Percentiles rank a stretch among this genome's conserved stretches.
These are phyloP conservation scores for Corticium candelabrum DNA, from an alignment of 37 sponge, comb jelly and placozoan genomes.

Conservation along the genomic window DNA sequence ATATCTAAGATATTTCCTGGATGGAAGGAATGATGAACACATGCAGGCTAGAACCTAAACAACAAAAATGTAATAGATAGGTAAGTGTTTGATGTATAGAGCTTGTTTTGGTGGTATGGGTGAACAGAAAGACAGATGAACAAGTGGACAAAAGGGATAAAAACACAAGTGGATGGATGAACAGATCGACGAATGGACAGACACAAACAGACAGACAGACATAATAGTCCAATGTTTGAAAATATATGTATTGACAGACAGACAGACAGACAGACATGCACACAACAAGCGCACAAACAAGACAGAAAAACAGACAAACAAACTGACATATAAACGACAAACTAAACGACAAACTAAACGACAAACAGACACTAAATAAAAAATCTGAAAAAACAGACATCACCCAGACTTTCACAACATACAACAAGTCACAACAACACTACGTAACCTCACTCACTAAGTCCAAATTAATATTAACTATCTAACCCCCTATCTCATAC, in stretches of 20 bases:
- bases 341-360: not conserved
- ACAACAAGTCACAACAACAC: too few relatives aligned
- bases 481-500: too few relatives aligned
- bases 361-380: not conserved
- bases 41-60: conserved; percentile 66
- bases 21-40: conserved; percentile 68
- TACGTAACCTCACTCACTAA: too few relatives aligned
- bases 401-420: too few relatives aligned
- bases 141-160: too few relatives aligned
- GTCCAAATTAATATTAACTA: too few relatives aligned
- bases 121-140: not conserved
- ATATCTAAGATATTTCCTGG: conserved; percentile 72
- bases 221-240: too few relatives aligned
- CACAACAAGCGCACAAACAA: not conserved
- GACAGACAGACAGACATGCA: not conserved
- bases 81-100: not conserved
- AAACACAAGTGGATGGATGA: not conserved
- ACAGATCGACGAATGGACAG: not conserved
- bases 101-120: not conserved
- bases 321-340: not conserved
- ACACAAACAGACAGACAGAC: too few relatives aligned
- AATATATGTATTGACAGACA: too few relatives aligned
- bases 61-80: conserved; percentile 7
- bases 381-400: too few relatives aligned
- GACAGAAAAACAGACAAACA: too few relatives aligned